These are phyloP conservation scores for Tenthredo scrophulariae DNA, from an alignment of 2,888 invertebrate genomes.

Conservation along the genomic window DNA sequence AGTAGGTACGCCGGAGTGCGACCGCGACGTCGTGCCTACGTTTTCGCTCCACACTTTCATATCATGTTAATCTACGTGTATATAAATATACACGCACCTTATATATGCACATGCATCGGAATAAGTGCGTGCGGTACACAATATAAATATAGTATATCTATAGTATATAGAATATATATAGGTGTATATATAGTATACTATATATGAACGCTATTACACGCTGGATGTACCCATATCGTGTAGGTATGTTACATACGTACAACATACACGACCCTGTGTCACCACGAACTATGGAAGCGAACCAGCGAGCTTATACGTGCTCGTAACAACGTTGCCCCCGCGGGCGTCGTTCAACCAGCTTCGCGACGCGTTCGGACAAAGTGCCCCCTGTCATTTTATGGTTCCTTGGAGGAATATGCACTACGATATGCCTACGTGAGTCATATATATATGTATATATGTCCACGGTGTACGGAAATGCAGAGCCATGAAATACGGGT, in stretches of 20 bases:
- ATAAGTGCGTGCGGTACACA: not conserved
- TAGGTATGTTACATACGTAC: not conserved
- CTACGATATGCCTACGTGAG: not conserved
- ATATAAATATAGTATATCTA: not conserved
- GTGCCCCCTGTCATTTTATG: slow-evolving; percentile 27
- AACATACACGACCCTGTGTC: slow-evolving; percentile 21
- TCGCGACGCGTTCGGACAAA: slow-evolving; percentile 34
- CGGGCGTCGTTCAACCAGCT: slow-evolving; percentile 22
- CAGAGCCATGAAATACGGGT: not conserved
- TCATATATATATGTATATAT: too few relatives aligned
- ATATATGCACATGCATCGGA: not conserved
- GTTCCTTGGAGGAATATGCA: not conserved
- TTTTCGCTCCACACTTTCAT: not conserved
- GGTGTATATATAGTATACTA: not conserved
- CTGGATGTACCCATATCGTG: not conserved
- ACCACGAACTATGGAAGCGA: slow-evolving; percentile 17
- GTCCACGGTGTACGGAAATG: not conserved
- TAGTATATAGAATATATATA: not conserved
- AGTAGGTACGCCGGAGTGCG: slow-evolving; percentile 53
- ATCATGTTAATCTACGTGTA: not conserved
- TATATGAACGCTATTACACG: not conserved
- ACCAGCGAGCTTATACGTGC: slow-evolving; percentile 38
- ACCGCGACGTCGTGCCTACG: not conserved
- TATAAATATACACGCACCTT: not conserved
- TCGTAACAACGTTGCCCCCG: slow-evolving; percentile 12